These are phyloP conservation scores for Hoplodrina ambigua DNA, from an alignment of 2,888 invertebrate species.

Conservation along the genomic window DNA sequence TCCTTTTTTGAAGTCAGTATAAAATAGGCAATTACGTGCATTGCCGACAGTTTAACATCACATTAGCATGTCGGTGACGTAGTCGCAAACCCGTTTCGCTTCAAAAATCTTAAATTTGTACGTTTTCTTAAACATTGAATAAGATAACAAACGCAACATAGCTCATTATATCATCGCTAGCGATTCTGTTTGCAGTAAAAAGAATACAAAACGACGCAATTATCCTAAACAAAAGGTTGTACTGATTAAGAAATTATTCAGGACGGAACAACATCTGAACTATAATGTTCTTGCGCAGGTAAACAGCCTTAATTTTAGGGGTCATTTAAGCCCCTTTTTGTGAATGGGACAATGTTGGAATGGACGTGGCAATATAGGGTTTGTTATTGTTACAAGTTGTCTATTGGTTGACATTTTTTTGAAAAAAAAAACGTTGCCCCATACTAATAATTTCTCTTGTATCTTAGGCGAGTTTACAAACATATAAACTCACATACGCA, in stretches of 20 bases:
- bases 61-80: too few relatives aligned
- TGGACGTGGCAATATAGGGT: constrained; percentile 37
- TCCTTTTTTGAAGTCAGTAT: too few relatives aligned
- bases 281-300: constrained; percentile 53
- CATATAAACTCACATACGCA: too few relatives aligned
- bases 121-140: background rate
- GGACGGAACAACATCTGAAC: constrained; percentile 66
- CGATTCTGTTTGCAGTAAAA: constrained; percentile 70
- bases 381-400: background rate
- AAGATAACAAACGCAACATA: constrained; percentile 21
- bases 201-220: constrained; percentile 83
- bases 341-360: constrained; percentile 27
- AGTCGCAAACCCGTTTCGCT: too few relatives aligned
- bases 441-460: too few relatives aligned
- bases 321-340: constrained; percentile 68
- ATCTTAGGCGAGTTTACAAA: too few relatives aligned
- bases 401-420: too few relatives aligned
- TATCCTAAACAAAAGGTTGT: constrained; percentile 81
- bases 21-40: too few relatives aligned
- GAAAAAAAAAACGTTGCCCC: too few relatives aligned
- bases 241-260: constrained; percentile 84
- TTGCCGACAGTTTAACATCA: too few relatives aligned
- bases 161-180: constrained; percentile 66
- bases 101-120: too few relatives aligned
- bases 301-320: constrained; percentile 63